Conservation (phyloP, 2,888 invertebrate genomes). For the Geophilus truncorum region DNA sequence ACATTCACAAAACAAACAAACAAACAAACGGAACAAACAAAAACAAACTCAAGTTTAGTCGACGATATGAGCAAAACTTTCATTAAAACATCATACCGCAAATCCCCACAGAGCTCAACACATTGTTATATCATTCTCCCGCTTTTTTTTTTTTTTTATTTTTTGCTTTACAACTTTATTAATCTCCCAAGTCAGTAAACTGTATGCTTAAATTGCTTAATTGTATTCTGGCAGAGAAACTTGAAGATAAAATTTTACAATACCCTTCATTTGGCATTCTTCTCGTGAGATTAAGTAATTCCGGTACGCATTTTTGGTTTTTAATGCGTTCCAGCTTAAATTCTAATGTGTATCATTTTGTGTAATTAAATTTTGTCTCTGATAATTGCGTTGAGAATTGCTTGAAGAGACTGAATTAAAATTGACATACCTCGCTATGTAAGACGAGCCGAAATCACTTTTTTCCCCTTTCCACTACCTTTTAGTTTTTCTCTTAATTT, state of each 20-base stretch:
- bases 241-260: not conserved
- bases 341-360: slow-evolving; percentile 27
- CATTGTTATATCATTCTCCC: not conserved
- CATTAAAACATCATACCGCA: too few relatives aligned
- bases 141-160: too few relatives aligned
- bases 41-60: too few relatives aligned
- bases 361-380: slow-evolving; percentile 1
- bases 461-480: not conserved
- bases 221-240: not conserved
- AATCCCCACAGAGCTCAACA: not conserved
- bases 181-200: not conserved
- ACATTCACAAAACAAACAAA: too few relatives aligned
- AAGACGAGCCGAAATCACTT: not conserved
- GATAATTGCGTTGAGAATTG: slow-evolving; percentile 25
- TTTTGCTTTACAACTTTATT: not conserved
- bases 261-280: slow-evolving; percentile 2
- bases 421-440: slow-evolving; percentile 8
- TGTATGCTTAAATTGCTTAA: not conserved
- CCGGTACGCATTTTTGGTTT: slow-evolving; percentile 24
- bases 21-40: too few relatives aligned
- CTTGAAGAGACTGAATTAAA: slow-evolving; percentile 11
- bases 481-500: not conserved
- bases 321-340: slow-evolving; percentile 10
- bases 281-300: slow-evolving; percentile 18
- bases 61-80: too few relatives aligned